These are phyloP conservation scores for Himantopus leucocephalus DNA, from an alignment of 2,113 vertebrate species.

Conservation along the genomic window DNA sequence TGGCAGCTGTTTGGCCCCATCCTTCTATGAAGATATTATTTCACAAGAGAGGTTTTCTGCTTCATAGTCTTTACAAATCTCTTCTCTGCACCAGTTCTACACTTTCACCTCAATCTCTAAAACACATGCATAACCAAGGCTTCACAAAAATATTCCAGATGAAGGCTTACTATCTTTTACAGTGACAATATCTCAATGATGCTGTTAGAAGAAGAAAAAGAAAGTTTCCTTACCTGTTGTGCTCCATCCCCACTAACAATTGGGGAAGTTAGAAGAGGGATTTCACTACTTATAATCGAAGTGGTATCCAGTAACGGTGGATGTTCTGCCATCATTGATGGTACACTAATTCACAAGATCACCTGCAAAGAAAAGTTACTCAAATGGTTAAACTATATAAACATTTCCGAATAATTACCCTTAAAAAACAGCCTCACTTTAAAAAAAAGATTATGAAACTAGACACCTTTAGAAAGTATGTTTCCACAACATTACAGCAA, in stretches of 20 bases:
- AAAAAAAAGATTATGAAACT: neutral
- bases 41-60: neutral
- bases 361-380: conserved; percentile 38
- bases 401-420: neutral
- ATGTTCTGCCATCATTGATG: conserved; percentile 94
- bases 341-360: conserved; percentile 82
- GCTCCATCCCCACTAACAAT: conserved; percentile 95
- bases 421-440: neutral
- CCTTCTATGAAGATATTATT: neutral
- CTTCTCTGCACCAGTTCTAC: neutral
- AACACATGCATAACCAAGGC: neutral
- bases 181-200: neutral
- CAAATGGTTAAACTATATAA: neutral
- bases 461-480: neutral
- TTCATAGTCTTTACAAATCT: neutral
- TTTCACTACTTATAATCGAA: conserved; percentile 90
- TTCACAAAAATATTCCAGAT: neutral
- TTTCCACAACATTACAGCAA: neutral
- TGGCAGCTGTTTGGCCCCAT: neutral
- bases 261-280: conserved; percentile 87
- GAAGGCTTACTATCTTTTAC: neutral
- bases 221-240: conserved; percentile 88
- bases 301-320: conserved; percentile 91
- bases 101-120: neutral
- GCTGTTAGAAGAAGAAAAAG: neutral